phyloP scores from a whole-genome alignment of 1,140 invertebrate species.

The Drosophila pseudoobscura region DNA sequence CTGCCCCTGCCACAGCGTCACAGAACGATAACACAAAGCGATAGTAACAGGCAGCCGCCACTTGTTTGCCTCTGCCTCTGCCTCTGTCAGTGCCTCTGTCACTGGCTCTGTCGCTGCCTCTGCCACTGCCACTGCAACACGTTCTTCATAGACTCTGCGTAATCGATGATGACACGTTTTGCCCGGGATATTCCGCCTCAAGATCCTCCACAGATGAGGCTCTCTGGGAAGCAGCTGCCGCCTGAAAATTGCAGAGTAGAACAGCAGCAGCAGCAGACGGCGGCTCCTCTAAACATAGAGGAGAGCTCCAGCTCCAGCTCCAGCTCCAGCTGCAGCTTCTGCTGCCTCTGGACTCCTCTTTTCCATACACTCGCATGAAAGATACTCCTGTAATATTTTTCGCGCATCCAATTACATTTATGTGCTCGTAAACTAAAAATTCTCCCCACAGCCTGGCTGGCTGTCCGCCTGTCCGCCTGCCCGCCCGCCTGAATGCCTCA shows the following conservation, averaged over 20 bases:
- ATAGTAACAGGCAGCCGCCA: conserved; percentile 55
- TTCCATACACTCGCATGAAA: conserved; percentile 33
- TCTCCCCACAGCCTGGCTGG: conserved; percentile 54
- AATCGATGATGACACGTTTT: conserved; percentile 82
- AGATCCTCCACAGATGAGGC: conserved; percentile 21
- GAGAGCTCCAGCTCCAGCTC: too few relatives aligned
- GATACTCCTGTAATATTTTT: conserved; percentile 56
- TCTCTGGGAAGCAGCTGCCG: conserved; percentile 25
- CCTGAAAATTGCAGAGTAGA: conserved; percentile 60
- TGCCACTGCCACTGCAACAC: not conserved
- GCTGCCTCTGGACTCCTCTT: not conserved
- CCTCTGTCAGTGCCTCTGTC: not conserved
- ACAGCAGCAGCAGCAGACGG: conserved; percentile 3
- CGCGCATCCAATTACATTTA: conserved; percentile 81
- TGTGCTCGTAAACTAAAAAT: conserved; percentile 77
- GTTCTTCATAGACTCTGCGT: conserved; percentile 28
- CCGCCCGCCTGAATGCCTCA: too few relatives aligned
- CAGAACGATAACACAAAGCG: conserved; percentile 70
- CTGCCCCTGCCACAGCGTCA: conserved; percentile 20
- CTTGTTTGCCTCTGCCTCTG: conserved; percentile 54
- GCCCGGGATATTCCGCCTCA: conserved; percentile 49
- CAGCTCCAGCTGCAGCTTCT: too few relatives aligned
- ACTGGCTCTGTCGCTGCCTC: not conserved
- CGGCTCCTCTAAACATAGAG: too few relatives aligned
- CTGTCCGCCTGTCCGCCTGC: not conserved